Evolutionary conservation across 2,888 invertebrate species (phyloP).

Genomic region (Nephrotoma guestfalica): DNA sequence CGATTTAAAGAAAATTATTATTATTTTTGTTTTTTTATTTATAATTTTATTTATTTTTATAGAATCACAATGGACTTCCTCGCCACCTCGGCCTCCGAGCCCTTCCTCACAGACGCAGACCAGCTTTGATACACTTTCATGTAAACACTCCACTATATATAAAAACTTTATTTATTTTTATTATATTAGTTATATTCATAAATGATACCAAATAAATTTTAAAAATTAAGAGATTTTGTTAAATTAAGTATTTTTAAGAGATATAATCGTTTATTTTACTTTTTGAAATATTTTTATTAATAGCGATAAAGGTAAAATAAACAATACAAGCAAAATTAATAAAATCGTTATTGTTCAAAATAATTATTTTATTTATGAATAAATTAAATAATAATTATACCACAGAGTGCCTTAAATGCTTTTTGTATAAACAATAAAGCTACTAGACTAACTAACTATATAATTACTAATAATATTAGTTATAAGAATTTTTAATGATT

Average conservation of each 20-base stretch:
- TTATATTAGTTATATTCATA: not conserved
- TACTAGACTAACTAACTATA: not conserved
- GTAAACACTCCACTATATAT: conserved; percentile 25
- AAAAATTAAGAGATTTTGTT: not conserved
- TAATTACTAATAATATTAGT: not conserved
- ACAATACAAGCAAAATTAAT: not conserved
- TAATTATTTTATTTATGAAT: conserved; percentile 7
- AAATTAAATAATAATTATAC: conserved; percentile 5
- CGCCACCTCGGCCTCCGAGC: conserved; percentile 36
- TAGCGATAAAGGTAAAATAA: not conserved
- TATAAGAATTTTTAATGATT: not conserved
- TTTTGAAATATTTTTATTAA: not conserved
- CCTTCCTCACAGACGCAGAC: conserved; percentile 34
- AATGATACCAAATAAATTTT: not conserved
- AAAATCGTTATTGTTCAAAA: not conserved
- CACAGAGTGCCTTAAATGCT: conserved; percentile 3
- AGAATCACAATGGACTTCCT: conserved; percentile 37
- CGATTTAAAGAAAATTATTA: not conserved
- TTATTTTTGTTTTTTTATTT: not conserved
- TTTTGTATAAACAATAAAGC: not conserved
- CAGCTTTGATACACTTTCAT: conserved; percentile 37
- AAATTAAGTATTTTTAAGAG: not conserved
- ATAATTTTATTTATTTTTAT: conserved; percentile 20
- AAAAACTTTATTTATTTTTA: not conserved
- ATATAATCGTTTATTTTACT: not conserved